Evolutionary conservation across 2,888 invertebrate genomes (phyloP).

Genomic region (Omphaloscelis lunosa): DNA sequence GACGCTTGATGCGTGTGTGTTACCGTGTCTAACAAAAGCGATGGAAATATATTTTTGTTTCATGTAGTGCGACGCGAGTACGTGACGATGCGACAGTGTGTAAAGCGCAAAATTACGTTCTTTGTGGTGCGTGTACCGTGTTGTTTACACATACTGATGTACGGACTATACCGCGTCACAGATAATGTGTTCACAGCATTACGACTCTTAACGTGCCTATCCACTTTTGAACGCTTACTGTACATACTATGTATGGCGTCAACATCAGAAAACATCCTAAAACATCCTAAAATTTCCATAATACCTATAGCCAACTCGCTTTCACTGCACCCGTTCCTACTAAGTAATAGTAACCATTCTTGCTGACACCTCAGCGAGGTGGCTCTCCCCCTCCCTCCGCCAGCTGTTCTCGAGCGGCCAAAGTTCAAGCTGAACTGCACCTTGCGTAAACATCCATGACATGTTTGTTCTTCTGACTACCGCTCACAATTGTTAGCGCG

Average conservation of each 20-base stretch:
- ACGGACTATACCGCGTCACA: too few relatives aligned
- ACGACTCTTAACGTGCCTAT: too few relatives aligned
- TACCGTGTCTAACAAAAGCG: too few relatives aligned
- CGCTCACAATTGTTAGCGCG: slow-evolving; percentile 16
- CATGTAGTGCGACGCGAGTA: too few relatives aligned
- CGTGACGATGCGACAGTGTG: too few relatives aligned
- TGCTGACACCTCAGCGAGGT: slow-evolving; percentile 46
- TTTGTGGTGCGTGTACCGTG: too few relatives aligned
- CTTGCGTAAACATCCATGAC: slow-evolving; percentile 50
- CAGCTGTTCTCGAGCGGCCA: slow-evolving; percentile 27
- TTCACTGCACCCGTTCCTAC: not conserved
- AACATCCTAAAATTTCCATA: not conserved
- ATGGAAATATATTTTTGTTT: too few relatives aligned
- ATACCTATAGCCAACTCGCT: not conserved
- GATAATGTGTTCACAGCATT: too few relatives aligned
- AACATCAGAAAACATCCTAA: not conserved
- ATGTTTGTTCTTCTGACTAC: slow-evolving; percentile 49
- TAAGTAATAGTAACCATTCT: slow-evolving; percentile 34
- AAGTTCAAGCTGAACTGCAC: slow-evolving; percentile 58
- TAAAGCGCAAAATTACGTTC: too few relatives aligned
- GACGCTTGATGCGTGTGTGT: too few relatives aligned
- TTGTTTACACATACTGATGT: too few relatives aligned
- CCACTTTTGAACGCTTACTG: too few relatives aligned
- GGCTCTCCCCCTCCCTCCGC: not conserved
- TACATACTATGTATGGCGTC: not conserved